These are phyloP conservation scores for Meles meles DNA, from an alignment of 2,113 vertebrate species.

Conservation along the genomic window DNA sequence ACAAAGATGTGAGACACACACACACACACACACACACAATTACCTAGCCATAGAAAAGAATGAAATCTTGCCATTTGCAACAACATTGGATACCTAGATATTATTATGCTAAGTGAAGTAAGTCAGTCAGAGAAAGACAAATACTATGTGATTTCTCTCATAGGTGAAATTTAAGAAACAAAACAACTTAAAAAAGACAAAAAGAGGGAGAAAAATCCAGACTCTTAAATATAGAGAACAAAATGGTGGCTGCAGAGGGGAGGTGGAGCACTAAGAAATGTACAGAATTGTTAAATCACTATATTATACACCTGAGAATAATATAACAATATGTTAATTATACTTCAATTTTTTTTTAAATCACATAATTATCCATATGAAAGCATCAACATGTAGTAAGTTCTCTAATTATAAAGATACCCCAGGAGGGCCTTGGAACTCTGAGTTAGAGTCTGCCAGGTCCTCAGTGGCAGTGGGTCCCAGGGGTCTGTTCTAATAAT, in stretches of 20 bases:
- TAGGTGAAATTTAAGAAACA: not conserved
- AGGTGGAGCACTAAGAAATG: not conserved
- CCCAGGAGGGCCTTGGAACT: not conserved
- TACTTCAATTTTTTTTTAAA: not conserved
- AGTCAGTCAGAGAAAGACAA: no score
- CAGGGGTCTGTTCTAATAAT: not conserved
- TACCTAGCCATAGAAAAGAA: no score
- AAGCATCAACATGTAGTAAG: not conserved
- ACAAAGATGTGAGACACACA: no score
- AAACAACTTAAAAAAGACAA: not conserved
- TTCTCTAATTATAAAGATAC: not conserved
- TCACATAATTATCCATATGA: not conserved
- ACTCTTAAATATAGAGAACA: not conserved
- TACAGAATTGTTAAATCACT: not conserved
- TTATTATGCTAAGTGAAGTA: no score
- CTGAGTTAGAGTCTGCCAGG: fast-evolving
- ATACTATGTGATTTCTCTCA: no score
- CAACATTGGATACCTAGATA: no score
- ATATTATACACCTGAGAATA: not conserved
- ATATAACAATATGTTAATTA: not conserved
- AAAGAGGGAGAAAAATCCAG: not conserved
- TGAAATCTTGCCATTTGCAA: no score
- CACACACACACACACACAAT: no score
- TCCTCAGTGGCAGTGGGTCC: not conserved
- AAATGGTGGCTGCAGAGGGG: not conserved